Evolutionary conservation across 2,888 invertebrate species (phyloP), one percentile per base, ranked within the genome.

Genomic region (Caenorhabditis auriculariae): DNA sequence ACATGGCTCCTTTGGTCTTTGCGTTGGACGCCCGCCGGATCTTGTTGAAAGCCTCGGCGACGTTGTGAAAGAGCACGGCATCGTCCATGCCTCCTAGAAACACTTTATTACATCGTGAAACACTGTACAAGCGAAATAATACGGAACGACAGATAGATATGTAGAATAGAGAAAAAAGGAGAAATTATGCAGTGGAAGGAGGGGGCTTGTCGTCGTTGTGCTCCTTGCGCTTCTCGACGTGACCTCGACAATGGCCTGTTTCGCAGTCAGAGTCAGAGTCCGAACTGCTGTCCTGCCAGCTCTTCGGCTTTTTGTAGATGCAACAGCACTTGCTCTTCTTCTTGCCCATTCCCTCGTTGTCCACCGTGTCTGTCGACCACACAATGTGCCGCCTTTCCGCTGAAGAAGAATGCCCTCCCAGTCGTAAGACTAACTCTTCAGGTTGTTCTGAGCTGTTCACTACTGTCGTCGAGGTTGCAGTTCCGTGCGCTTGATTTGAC

Each of bases 271-370:
- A 58, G 28, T 59, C 63, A 12, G 46, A 46, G 37, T 75, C 72
- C 3, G 69, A 65, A 42, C 64, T 60, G 9, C 66, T 63, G 32
- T 76, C 63, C 48, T 78, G 67, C 78, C 78, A 78, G 12, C 67
- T 70, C 45, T 74, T 72, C 28, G 69, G 69, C 48, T 78, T 78
- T 56, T 77, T 77, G 56, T 75, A 78, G 50, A 78, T 75, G 48
- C 78, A 78, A 48, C 78, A 78, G 54, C 78, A 78, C 52, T 78
- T 78, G 58, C 78, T 78, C 58, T 77, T 78, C 54, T 76, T 75
- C 54, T 75, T 75, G 38, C 70, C 74, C 66, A 76, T 50, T 28
- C 62, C 58, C 56, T 77, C 78, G 49, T 78, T 78, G 56, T 78
- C 77, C 5, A 78, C 77, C 7, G 71, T 71, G 35, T 69, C 71